Conservation (phyloP, 2,888 invertebrate species). For the Spialia ferax region DNA sequence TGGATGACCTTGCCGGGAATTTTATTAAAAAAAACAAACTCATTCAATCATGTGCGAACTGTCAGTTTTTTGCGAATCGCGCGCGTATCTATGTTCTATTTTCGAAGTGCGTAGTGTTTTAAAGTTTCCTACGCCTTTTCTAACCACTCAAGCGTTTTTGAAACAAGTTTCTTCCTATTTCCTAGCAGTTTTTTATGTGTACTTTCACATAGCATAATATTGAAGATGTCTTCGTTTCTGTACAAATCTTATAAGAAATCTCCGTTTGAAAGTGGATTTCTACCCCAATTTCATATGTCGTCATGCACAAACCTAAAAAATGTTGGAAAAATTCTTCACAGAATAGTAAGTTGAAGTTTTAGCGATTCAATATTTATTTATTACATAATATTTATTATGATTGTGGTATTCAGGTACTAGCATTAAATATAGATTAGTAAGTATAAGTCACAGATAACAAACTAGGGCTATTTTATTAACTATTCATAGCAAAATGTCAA, state of each 20-base stretch:
- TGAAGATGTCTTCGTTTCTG: conserved; percentile 57
- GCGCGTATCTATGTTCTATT: conserved; percentile 38
- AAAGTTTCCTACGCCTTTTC: neutral
- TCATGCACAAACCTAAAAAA: conserved; percentile 60
- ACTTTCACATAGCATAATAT: neutral
- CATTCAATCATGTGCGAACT: conserved; percentile 41
- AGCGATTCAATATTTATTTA: neutral
- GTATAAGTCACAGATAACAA: too few species aligned
- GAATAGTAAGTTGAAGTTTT: conserved; percentile 47
- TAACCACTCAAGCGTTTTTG: neutral
- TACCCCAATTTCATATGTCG: conserved; percentile 62
- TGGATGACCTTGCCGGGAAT: conserved; percentile 57
- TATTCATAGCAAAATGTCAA: too few species aligned
- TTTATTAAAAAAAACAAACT: conserved; percentile 45
- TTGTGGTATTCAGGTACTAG: too few species aligned
- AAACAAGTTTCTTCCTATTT: neutral
- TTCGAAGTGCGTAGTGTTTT: conserved; percentile 26
- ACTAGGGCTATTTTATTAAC: too few species aligned
- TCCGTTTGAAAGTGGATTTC: conserved; percentile 71
- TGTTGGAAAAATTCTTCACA: conserved; percentile 57
- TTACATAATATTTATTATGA: conserved; percentile 31
- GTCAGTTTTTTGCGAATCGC: conserved; percentile 54
- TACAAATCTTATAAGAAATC: conserved; percentile 74
- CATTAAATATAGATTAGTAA: too few species aligned
- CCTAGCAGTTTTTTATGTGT: neutral